phyloP scores from a whole-genome alignment of 2,888 invertebrate species.

The Diadromus collaris region DNA sequence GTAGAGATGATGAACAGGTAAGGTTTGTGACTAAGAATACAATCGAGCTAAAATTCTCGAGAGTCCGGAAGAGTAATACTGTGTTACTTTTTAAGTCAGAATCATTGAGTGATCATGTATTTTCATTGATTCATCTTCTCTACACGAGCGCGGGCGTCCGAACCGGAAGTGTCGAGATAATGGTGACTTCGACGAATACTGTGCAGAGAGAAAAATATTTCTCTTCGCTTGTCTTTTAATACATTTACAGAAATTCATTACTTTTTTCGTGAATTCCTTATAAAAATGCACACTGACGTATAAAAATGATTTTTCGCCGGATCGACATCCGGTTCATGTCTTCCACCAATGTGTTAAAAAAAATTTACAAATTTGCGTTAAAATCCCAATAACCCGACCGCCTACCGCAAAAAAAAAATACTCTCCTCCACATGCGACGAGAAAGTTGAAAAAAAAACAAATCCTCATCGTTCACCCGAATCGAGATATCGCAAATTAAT shows the following conservation, averaged over 20 bases:
- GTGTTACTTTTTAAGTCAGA: slow-evolving; percentile 4
- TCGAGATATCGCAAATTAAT: background rate
- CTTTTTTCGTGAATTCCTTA: background rate
- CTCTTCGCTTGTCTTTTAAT: background rate
- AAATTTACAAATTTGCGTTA: background rate
- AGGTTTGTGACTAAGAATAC: slow-evolving; percentile 10
- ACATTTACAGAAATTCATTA: background rate
- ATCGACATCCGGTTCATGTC: background rate
- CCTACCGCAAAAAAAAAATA: background rate
- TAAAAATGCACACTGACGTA: background rate
- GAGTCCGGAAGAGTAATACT: background rate
- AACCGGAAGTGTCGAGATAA: slow-evolving; percentile 15
- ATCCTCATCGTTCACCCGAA: background rate
- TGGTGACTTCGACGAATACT: background rate
- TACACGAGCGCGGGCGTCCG: background rate
- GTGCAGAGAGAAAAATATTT: too few species aligned
- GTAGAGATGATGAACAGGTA: slow-evolving; percentile 29
- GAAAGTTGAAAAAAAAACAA: background rate
- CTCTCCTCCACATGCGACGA: too few species aligned
- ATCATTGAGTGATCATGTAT: background rate
- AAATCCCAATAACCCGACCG: background rate
- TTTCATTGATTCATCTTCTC: background rate
- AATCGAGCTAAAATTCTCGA: background rate
- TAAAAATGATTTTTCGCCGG: background rate
- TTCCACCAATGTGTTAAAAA: background rate